phyloP scores from a whole-genome alignment of 2,888 invertebrate species.

The Leucophenga maculata region DNA sequence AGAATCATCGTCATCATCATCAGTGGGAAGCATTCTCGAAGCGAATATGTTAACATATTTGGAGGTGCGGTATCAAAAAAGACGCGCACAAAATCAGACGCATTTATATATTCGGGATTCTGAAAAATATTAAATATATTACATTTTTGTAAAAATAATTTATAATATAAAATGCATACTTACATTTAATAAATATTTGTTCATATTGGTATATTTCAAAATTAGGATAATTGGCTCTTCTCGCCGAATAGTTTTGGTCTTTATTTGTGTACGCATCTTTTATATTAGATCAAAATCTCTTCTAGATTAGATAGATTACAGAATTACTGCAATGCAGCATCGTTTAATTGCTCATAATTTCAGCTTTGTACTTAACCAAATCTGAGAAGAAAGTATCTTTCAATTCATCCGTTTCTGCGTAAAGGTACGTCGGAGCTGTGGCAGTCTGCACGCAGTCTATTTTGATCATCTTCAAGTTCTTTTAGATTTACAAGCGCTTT shows the following conservation, averaged over 20 bases:
- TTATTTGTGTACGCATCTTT: slow-evolving; percentile 32
- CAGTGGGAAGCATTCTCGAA: too few relatives aligned
- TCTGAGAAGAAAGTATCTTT: not conserved
- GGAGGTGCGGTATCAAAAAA: too few relatives aligned
- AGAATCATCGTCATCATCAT: too few relatives aligned
- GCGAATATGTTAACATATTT: too few relatives aligned
- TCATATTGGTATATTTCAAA: slow-evolving; percentile 4
- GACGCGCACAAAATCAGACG: not conserved
- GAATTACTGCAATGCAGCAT: slow-evolving; percentile 20
- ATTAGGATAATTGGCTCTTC: slow-evolving; percentile 40
- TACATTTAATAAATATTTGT: not conserved
- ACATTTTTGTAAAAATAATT: too few relatives aligned
- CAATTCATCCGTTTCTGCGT: too few relatives aligned
- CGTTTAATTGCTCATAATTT: slow-evolving; percentile 28
- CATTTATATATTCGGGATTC: slow-evolving; percentile 30
- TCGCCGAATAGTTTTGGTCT: slow-evolving; percentile 29
- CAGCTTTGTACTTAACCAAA: slow-evolving; percentile 34
- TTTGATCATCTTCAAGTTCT: slow-evolving; percentile 3
- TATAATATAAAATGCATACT: not conserved
- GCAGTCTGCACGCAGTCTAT: slow-evolving; percentile 37
- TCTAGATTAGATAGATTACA: slow-evolving; percentile 35
- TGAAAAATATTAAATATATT: too few relatives aligned
- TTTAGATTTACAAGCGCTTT: slow-evolving; percentile 27
- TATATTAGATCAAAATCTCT: slow-evolving; percentile 37
- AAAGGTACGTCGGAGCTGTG: slow-evolving; percentile 37